Evolutionary conservation across 2,888 invertebrate genomes (phyloP).

Genomic region (Troilus luridus): DNA sequence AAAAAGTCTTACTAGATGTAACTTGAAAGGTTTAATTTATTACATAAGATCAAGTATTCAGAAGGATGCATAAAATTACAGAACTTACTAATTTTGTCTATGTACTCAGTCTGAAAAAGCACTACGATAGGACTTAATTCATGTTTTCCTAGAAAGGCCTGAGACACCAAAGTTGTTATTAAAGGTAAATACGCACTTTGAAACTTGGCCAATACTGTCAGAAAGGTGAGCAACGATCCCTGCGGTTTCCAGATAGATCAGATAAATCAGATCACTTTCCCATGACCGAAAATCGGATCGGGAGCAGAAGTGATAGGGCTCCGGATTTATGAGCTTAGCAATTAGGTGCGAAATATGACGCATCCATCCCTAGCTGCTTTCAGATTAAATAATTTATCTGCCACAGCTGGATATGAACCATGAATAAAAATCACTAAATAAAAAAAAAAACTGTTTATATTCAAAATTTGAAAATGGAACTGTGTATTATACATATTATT

Average conservation of each 20-base stretch:
- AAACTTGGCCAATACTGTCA: background rate
- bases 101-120: background rate
- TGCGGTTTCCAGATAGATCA: conserved; percentile 23
- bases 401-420: no score
- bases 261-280: conserved; percentile 40
- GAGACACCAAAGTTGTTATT: background rate
- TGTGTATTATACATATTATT: no score
- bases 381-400: no score
- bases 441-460: no score
- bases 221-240: conserved; percentile 1
- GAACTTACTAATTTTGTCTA: background rate
- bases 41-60: no score
- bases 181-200: conserved; percentile 6
- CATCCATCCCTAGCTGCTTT: no score
- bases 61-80: no score
- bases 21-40: no score
- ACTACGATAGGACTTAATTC: background rate
- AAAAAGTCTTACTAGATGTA: no score
- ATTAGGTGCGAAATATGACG: background rate
- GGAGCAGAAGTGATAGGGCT: conserved; percentile 4
- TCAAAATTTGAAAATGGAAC: no score
- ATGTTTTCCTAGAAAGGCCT: background rate
- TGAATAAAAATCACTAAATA: no score
- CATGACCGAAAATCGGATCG: conserved; percentile 45
- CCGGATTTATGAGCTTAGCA: background rate